Evolutionary conservation across 2,113 vertebrate genomes (phyloP).

Genomic region (Mobula hypostoma): DNA sequence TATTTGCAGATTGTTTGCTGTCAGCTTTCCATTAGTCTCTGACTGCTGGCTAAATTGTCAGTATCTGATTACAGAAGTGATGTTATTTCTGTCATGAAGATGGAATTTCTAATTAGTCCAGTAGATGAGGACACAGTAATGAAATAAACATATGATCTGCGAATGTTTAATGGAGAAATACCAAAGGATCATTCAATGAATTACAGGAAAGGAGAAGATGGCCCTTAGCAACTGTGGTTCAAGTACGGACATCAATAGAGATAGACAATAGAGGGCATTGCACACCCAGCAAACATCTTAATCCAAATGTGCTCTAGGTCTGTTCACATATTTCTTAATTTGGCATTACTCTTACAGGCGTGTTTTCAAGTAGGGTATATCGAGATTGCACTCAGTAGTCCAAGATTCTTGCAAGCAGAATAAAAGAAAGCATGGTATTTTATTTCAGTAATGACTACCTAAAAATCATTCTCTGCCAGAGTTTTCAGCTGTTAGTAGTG

Average conservation of each 20-base stretch:
- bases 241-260: neutral
- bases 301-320: neutral
- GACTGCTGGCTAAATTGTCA: neutral
- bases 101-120: neutral
- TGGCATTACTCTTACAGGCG: neutral
- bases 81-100: neutral
- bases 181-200: neutral
- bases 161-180: neutral
- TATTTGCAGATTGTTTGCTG: neutral
- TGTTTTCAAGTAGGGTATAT: neutral
- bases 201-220: neutral
- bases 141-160: neutral
- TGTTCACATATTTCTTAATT: neutral
- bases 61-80: neutral
- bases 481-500: no score
- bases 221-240: neutral
- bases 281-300: neutral
- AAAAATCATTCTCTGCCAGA: neutral
- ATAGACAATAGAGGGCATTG: neutral
- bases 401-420: neutral
- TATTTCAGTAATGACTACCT: neutral
- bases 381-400: neutral
- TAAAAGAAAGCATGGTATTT: neutral
- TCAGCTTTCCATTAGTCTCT: neutral
- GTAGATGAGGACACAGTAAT: neutral